Percentiles rank a stretch among this genome's conserved stretches.
These are phyloP conservation scores for Penaeus vannamei DNA, from an alignment of 1,140 invertebrate genomes.

Conservation along the genomic window DNA sequence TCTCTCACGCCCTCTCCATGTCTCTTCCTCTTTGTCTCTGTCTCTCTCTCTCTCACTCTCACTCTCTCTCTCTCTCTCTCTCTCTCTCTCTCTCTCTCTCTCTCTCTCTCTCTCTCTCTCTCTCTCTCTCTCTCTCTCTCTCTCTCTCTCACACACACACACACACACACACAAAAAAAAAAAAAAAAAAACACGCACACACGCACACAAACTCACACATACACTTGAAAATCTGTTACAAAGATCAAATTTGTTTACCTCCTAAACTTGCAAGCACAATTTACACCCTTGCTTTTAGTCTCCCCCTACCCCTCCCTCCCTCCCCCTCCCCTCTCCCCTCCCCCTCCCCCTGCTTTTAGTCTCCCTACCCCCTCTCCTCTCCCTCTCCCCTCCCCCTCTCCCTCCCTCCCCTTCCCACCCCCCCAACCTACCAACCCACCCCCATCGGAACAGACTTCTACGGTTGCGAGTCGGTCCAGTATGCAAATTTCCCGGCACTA, in stretches of 20 bases:
- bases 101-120: neutral
- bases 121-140: neutral
- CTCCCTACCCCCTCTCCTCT: neutral
- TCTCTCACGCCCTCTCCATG: neutral
- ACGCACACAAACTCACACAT: neutral
- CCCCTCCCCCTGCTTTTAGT: neutral
- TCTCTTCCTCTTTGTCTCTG: slow-evolving; percentile 39
- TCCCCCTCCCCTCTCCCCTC: neutral
- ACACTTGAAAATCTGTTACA: neutral
- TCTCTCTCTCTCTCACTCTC: slow-evolving; percentile 47
- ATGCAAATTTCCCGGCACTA: too few species aligned
- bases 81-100: slow-evolving; percentile 49
- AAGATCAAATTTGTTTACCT: neutral
- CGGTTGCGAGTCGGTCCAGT: too few species aligned
- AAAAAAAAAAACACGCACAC: too few species aligned
- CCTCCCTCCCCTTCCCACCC: slow-evolving; percentile 7
- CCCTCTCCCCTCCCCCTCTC: slow-evolving; percentile 1
- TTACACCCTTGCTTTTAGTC: neutral
- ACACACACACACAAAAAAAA: too few species aligned
- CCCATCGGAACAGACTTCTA: too few species aligned
- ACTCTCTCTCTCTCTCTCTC: slow-evolving; percentile 46
- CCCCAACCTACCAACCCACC: neutral
- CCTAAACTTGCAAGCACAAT: neutral
- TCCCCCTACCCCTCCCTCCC: neutral
- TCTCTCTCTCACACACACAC: too few species aligned